Base-by-base conservation (phyloP, 2,888 invertebrate genomes). In the Pycnomerus fuliginosus region DNA sequence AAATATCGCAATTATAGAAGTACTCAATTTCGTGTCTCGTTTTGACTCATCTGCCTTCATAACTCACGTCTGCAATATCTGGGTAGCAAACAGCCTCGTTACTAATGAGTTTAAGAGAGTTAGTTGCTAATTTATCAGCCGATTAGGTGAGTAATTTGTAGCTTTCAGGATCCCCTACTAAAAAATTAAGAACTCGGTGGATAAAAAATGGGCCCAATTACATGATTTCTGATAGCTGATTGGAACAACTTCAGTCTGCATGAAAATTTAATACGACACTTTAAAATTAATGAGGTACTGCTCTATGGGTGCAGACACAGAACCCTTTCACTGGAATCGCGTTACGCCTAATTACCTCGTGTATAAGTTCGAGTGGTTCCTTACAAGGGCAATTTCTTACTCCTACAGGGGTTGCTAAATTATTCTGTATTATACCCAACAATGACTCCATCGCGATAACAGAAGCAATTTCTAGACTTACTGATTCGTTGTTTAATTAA, bases 311-410 rank as follows among this genome's bases (percentile, higher is more conserved):
- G 36, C 31, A 38, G 47, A 39, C 32, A 39, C 34, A 44, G 44
- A 39, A 38, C 44, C 44, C 38, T 44, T 44, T 38, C 31, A 32
- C 32, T 38, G 33, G 39, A 37, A 36, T 37, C 38, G 34, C 42
- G 42, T 47, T 47, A 42, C 38, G 38, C 42, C 47, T 36, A 36
- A 36, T 36, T 36, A 36, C 28, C 28, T n/a, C 27, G n/a, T 24
- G 24, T 34, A n/a, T n/a, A 23, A 34, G 22, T 23, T n/a, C 34
- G 38, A 47, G 25, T 47, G 47, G 42, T 43, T 47, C 43, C 43
- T 33, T 42, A 43, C 39, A 47, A 39, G 58, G 56, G 55, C 52
- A 58, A 52, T 55, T 58, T 60, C 59, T 60, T 56, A 54, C 31
- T 42, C 43, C 31, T 48, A 45, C 45, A 40, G 42, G 45, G 49